Evolutionary conservation across 2,797 vertebrate species (phyloP).

Genomic region (Sebastes variabilis): DNA sequence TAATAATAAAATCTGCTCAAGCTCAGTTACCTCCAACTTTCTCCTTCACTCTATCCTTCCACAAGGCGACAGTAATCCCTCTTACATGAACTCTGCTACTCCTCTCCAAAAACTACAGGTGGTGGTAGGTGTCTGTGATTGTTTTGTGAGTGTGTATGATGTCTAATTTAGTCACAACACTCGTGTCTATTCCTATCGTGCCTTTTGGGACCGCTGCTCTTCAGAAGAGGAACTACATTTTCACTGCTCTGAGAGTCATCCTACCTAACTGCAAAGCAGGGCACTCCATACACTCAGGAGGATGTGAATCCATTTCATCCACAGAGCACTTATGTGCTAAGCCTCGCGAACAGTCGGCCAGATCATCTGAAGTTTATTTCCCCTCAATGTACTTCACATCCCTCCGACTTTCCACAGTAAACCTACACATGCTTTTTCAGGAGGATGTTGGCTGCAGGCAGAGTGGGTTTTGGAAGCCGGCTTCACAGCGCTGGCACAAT

Average conservation of each 20-base stretch:
- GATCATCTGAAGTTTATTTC: slow-evolving; percentile 58
- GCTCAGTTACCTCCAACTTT: slow-evolving; percentile 25
- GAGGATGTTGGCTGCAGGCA: slow-evolving; percentile 13
- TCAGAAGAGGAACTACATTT: slow-evolving; percentile 60
- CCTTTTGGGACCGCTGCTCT: slow-evolving; percentile 53
- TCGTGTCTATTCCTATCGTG: slow-evolving; percentile 62
- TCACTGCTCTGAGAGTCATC: slow-evolving; percentile 53
- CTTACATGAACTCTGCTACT: slow-evolving; percentile 3
- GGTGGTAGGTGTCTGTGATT: slow-evolving; percentile 23
- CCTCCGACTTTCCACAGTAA: slow-evolving; percentile 53
- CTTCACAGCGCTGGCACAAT: slow-evolving; percentile 16
- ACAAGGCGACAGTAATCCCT: slow-evolving; percentile 8
- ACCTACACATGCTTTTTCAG: slow-evolving; percentile 46
- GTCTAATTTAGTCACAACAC: slow-evolving; percentile 68
- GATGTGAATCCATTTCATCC: slow-evolving; percentile 73
- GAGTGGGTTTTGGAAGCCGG: slow-evolving; percentile 30
- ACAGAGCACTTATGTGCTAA: slow-evolving; percentile 72
- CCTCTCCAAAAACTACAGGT: slow-evolving; percentile 47
- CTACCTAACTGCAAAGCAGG: slow-evolving; percentile 52
- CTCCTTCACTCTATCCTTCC: slow-evolving; percentile 22
- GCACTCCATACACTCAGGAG: slow-evolving; percentile 53
- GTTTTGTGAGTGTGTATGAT: slow-evolving; percentile 23
- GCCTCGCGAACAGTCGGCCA: slow-evolving; percentile 47
- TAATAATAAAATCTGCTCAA: slow-evolving; percentile 20
- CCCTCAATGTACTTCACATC: slow-evolving; percentile 43